Evolutionary conservation across 2,888 invertebrate species (phyloP), one percentile per base, ranked within the genome.

Genomic region (Conchocele bisecta): DNA sequence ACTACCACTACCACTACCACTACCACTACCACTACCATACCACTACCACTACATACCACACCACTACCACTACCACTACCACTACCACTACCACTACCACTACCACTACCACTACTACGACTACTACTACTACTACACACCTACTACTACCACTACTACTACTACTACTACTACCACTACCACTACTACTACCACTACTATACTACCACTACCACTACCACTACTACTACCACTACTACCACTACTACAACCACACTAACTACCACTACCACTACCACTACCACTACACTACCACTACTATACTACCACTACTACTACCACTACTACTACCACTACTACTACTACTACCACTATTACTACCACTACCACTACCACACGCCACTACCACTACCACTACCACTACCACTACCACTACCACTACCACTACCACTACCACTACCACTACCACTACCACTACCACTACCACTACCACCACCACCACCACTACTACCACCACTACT

Each of bases 181-280:
- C 37, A 22, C 31, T 64, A n/a, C n/a, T n/a, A n/a, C n/a, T n/a
- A n/a, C n/a, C n/a, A n/a, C n/a, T n/a, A n/a, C n/a, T n/a, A n/a
- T n/a, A n/a, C n/a, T n/a, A n/a, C n/a, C n/a, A n/a, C n/a, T n/a
- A n/a, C n/a, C n/a, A n/a, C n/a, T n/a, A 44, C 39, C 33, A 37
- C 57, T 48, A 37, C 37, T 57, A 58, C 48, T 67, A 37, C 42
- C 59, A 41, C 67, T 67, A 67, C 53, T 67, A 50, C 41, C 59
- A 51, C 53, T 59, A 57, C 41, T 59, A 48, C 59, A 59, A 59
- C 42, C 59, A 41, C 42, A 42, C 31, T 41, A 59, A 29, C 51
- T 59, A 39, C 51, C 59, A 37, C 51, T 67, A 42, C 50, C 53
- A 67, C 44, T 59, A 20, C 20, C n/a, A n/a, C n/a, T n/a, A n/a